phyloP scores from a whole-genome alignment of 2,888 invertebrate genomes.

The Laothoe populi region DNA sequence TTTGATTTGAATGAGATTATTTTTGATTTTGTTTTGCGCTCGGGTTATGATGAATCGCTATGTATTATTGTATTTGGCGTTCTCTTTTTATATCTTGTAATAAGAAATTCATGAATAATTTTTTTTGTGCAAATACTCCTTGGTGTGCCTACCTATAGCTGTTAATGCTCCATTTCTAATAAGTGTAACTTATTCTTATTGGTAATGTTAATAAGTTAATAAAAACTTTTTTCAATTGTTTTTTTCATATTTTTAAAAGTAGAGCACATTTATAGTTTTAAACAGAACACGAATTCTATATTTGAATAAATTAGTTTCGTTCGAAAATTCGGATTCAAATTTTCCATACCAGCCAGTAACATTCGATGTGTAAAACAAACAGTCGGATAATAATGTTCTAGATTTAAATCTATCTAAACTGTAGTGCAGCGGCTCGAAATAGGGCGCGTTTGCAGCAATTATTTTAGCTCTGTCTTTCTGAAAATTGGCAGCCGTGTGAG shows the following conservation, averaged over 20 bases:
- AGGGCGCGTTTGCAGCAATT: slow-evolving; percentile 83
- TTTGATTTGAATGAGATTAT: slow-evolving; percentile 55
- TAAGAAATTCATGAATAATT: too few species aligned
- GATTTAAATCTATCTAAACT: slow-evolving; percentile 78
- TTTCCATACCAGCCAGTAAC: slow-evolving; percentile 22
- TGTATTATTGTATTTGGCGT: slow-evolving; percentile 33
- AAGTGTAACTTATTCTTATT: too few species aligned
- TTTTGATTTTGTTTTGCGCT: slow-evolving; percentile 38
- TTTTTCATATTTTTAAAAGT: background rate
- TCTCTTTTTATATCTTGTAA: slow-evolving; percentile 48
- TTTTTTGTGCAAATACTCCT: too few species aligned
- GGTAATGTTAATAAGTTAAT: too few species aligned
- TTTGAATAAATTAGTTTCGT: slow-evolving; percentile 30
- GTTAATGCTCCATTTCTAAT: too few species aligned
- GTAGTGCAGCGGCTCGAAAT: slow-evolving; percentile 76
- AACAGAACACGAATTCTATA: background rate
- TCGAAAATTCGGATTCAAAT: slow-evolving; percentile 33
- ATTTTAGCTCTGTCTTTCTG: slow-evolving; percentile 85
- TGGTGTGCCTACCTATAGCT: too few species aligned
- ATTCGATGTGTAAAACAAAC: slow-evolving; percentile 53
- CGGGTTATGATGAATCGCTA: slow-evolving; percentile 48
- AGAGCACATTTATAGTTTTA: background rate
- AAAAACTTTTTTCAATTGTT: background rate
- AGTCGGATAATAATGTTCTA: slow-evolving; percentile 70
- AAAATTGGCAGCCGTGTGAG: slow-evolving; percentile 83